Evolutionary conservation across 2,797 vertebrate genomes (phyloP), one percentile per base, ranked within the genome.

Genomic region (Adrianichthys oophorus): DNA sequence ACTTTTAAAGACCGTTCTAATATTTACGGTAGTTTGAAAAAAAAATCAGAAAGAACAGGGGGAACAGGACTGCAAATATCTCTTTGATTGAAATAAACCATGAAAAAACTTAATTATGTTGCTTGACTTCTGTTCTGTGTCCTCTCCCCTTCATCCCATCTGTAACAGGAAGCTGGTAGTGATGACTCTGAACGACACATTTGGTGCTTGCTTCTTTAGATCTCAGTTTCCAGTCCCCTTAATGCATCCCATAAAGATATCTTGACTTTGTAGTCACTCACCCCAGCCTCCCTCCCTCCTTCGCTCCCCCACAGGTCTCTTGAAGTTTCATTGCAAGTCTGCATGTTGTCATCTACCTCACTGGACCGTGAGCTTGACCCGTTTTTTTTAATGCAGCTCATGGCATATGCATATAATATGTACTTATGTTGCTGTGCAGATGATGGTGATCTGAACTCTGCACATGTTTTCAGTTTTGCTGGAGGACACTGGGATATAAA

Each of bases 391-490:
- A 50, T 19, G 13, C 48, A 68, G 53, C 44, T 63, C 61, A 41
- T 46, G 44, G 18, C 63, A 67, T 19, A 61, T 44, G 29, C 48
- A 15, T 46, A 15, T 37, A 56, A 44, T 46, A 68, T 45, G 24
- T 18, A 53, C 24, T 16, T 5, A 71, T 48, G 12, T 37, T 80
- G 72, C 80, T 59, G 52, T 59, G 70, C 64, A 54, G 66, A 45
- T 48, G 47, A 80, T 81, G 85, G 86, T 72, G 65, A 86, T 82
- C 57, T 67, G 43, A 70, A 67, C 60, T 62, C 65, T 64, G 40
- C 87, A 88, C 60, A 54, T 90, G 86, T 83, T 89, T 69, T 29
- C 15, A 50, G 76, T 90, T 89, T 88, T 55, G 49, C 52, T 37
- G 15, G 53, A 64, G 73, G 79, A 82, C 63, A 15, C 47, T 51